Percentiles rank a stretch among this genome's conserved stretches.
phyloP scores from a whole-genome alignment of 2,113 vertebrate species.

The Sula dactylatra region DNA sequence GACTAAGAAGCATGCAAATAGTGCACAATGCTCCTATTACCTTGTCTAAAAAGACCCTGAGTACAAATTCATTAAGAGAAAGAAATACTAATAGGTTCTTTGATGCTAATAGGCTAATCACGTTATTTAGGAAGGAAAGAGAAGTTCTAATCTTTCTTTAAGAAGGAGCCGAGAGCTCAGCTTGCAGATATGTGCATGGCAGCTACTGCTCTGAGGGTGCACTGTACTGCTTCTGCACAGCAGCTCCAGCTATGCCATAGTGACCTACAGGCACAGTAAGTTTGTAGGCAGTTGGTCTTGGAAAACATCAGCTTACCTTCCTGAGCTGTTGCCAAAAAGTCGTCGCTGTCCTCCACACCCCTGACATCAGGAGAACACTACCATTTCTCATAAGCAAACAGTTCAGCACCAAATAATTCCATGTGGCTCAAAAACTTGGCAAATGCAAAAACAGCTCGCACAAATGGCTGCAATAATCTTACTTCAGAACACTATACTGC shows the following conservation, averaged over 20 bases:
- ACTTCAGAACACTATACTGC: neutral
- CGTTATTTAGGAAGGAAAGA: neutral
- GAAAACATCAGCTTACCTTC: neutral
- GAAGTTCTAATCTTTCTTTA: neutral
- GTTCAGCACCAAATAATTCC: neutral
- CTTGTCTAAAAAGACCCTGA: neutral
- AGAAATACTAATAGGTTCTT: neutral
- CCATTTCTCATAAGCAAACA: neutral
- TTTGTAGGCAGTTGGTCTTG: neutral
- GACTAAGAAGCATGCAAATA: neutral
- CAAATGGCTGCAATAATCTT: neutral
- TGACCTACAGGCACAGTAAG: neutral
- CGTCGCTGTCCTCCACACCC: rapidly evolving
- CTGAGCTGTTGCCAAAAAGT: neutral
- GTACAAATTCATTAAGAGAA: neutral
- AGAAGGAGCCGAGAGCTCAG: rapidly evolving
- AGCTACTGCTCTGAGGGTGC: neutral
- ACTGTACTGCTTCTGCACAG: neutral
- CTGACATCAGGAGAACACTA: neutral
- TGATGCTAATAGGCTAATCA: neutral
- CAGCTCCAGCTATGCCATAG: neutral
- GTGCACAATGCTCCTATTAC: neutral
- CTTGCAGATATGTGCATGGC: neutral
- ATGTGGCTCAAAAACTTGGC: neutral
- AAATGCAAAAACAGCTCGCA: neutral